Percentiles rank a stretch among this genome's conserved stretches.
Evolutionary conservation across 2,888 invertebrate species (phyloP).

Genomic region (Drepanosiphum platanoidis): DNA sequence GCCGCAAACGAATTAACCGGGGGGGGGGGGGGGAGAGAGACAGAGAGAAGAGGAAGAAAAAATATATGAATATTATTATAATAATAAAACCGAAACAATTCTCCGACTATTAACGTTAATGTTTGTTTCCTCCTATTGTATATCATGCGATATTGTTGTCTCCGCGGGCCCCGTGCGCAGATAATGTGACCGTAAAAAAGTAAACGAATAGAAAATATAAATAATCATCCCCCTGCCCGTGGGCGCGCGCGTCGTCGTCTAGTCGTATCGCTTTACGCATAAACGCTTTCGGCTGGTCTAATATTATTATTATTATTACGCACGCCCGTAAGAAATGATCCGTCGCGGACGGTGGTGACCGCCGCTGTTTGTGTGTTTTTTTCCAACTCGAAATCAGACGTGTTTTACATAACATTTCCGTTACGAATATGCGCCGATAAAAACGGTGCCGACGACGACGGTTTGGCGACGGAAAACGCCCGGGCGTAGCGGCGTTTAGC

Average conservation of each 20-base stretch:
- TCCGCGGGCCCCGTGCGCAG: not conserved
- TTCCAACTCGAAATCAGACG: too few relatives aligned
- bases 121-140: slow-evolving; percentile 1
- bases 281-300: not conserved
- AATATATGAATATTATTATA: slow-evolving; percentile 11
- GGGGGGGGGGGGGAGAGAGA: not conserved
- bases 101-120: slow-evolving; percentile 4
- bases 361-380: too few relatives aligned
- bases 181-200: slow-evolving; percentile 17
- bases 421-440: too few relatives aligned
- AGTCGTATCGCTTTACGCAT: not conserved
- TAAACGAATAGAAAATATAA: slow-evolving; percentile 4
- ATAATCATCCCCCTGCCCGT: not conserved
- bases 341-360: too few relatives aligned
- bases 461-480: too few relatives aligned
- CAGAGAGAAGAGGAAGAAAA: not conserved
- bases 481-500: too few relatives aligned
- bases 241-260: not conserved
- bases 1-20: not conserved
- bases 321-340: not conserved
- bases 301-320: not conserved
- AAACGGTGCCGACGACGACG: too few relatives aligned
- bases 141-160: not conserved
- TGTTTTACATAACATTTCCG: too few relatives aligned
- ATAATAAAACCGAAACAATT: slow-evolving; percentile 18